These are phyloP conservation scores for Hipparchia sbordonii DNA, from an alignment of 2,888 invertebrate genomes.

Conservation along the genomic window DNA sequence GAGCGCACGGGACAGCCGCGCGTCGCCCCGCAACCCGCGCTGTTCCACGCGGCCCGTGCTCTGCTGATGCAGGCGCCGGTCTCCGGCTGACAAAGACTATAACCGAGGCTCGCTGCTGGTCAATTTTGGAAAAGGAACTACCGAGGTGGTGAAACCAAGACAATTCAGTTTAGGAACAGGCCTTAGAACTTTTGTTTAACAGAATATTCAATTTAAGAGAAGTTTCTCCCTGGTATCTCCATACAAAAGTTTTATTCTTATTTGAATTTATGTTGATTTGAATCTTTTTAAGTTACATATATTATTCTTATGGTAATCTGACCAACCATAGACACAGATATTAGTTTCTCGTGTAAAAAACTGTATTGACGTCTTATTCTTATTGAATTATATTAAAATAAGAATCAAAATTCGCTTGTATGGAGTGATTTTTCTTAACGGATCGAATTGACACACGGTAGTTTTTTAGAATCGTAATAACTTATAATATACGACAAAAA, in stretches of 20 bases:
- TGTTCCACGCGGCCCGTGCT: constrained; percentile 81
- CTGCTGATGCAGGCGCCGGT: constrained; percentile 76
- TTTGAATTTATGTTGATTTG: too few species aligned
- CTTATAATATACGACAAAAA: too few species aligned
- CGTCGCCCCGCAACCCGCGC: constrained; percentile 69
- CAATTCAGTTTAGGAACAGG: neutral
- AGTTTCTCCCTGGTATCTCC: too few species aligned
- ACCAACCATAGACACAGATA: too few species aligned
- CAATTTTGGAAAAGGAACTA: neutral
- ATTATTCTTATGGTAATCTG: too few species aligned
- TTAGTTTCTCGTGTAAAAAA: too few species aligned
- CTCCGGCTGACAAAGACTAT: constrained; percentile 61
- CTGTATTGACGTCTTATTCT: neutral
- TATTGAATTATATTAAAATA: neutral
- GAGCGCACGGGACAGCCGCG: constrained; percentile 82
- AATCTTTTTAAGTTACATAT: too few species aligned
- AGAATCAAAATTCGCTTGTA: neutral
- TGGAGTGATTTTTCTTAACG: too few species aligned
- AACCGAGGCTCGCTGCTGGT: constrained; percentile 25
- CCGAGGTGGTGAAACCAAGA: neutral
- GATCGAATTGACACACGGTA: too few species aligned
- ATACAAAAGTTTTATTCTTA: too few species aligned
- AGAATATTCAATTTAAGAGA: neutral
- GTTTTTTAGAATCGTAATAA: too few species aligned
- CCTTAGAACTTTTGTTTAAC: neutral